Evolutionary conservation across 2,797 vertebrate species (phyloP), one percentile per base, ranked within the genome.

Genomic region (Alosa sapidissima): DNA sequence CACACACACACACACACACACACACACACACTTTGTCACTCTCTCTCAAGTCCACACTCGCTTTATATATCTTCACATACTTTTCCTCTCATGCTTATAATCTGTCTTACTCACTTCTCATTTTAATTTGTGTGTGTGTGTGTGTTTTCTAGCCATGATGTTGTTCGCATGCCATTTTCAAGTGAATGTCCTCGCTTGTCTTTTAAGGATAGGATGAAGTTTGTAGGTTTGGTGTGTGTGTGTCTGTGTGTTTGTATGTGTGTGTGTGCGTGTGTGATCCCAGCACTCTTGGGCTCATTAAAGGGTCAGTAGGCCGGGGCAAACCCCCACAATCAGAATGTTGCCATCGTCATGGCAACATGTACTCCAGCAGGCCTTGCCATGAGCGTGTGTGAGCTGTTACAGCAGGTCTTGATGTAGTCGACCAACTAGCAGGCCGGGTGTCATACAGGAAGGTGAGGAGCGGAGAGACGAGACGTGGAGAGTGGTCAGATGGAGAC

Each of bases 371-470:
- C 81, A 72, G 81, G 24, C 83, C 68, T 51, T 75, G 41, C 81
- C 81, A n/a, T 58, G 78, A 81, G 55, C 81, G 72, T 19, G 41
- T 49, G n/a, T 52, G 60, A 81, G 68, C 45, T 75, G 81, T 81
- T 28, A 21, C 41, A 10, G 45, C 24, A 13, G 81, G 83, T 81
- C 83, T 81, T 82, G 83, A 60, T 48, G 47, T 51, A 81, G 82
- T 85, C 51, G 72, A 60, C 87, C 82, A 86, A 85, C 84, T 78
- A 86, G 21, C 58, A 48, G 72, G 36, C 81, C 81, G 72, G 78
- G 83, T 87, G 86, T 87, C 81, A 85, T 68, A 85, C 81, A 55
- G 81, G 88, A 83, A 83, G 62, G 62, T 84, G 88, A 84, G 52
- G 83, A 81, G 55, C 54, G 62, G 49, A 47, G 83, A 81, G 68